phyloP scores from a whole-genome alignment of 2,797 vertebrate genomes.

The Bradypodion pumilum region DNA sequence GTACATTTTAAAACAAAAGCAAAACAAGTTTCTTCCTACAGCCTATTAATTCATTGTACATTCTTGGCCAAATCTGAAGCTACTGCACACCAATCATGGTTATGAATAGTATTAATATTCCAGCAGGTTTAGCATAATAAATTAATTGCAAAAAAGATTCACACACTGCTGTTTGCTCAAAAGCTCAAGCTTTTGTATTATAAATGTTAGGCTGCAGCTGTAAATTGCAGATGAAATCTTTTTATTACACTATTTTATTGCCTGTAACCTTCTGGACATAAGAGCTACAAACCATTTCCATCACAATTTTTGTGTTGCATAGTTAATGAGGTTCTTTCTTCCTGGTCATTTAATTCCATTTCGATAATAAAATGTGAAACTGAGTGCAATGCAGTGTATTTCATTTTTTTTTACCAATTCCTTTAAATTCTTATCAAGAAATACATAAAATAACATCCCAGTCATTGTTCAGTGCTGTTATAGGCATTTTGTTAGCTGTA shows the following conservation, averaged over 20 bases:
- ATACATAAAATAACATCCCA: conserved; percentile 23
- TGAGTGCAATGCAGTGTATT: conserved; percentile 4
- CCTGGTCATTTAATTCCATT: conserved; percentile 41
- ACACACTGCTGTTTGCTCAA: background rate
- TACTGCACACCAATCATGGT: background rate
- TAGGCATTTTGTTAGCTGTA: conserved; percentile 1
- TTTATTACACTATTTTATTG: conserved; percentile 24
- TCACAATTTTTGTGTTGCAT: conserved; percentile 22
- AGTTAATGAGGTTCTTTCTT: conserved; percentile 33
- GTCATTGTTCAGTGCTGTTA: conserved; percentile 1
- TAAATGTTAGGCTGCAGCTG: conserved; percentile 17
- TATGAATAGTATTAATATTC: background rate
- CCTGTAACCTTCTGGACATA: conserved; percentile 26
- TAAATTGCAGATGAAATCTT: conserved; percentile 36
- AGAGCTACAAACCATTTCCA: conserved; percentile 25
- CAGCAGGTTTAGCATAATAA: background rate
- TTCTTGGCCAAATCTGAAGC: background rate
- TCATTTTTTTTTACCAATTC: background rate
- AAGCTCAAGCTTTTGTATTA: background rate
- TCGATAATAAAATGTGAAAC: conserved; percentile 35
- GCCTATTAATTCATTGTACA: background rate
- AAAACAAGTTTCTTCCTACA: background rate
- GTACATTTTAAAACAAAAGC: background rate
- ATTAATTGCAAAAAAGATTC: conserved; percentile 3
- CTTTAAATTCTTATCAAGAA: conserved; percentile 12